A percentile compares a stretch with the other conserved stretches of the same genome.
These are phyloP conservation scores for Sardina pilchardus DNA, from an alignment of 2,113 vertebrate genomes.

Conservation along the genomic window DNA sequence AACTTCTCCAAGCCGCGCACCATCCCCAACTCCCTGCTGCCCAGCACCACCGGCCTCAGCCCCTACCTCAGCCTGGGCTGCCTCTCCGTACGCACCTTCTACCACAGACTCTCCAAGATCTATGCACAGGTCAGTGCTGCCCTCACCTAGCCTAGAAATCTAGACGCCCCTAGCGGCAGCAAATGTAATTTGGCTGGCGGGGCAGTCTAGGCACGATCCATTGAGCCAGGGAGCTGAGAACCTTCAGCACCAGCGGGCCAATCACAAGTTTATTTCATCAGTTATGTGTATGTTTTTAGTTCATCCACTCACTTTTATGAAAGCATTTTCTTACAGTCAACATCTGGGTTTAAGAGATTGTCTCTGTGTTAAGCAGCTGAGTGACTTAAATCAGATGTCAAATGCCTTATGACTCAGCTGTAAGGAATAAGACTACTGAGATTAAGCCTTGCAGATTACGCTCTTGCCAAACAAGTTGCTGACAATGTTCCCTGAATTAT, in stretches of 20 bases:
- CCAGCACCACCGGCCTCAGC: constrained; percentile 52
- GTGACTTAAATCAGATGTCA: not conserved
- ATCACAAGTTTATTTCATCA: not conserved
- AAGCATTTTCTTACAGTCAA: not conserved
- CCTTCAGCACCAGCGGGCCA: too few species aligned
- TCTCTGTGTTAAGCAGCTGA: not conserved
- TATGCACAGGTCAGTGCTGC: constrained; percentile 51
- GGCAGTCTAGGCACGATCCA: too few species aligned
- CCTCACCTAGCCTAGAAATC: too few species aligned
- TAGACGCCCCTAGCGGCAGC: too few species aligned
- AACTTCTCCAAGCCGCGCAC: constrained; percentile 48
- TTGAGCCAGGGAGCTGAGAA: too few species aligned
- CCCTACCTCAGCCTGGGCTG: constrained; percentile 53
- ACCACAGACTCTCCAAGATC: constrained; percentile 47
- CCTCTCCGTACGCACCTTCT: constrained; percentile 49
- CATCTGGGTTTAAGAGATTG: not conserved
- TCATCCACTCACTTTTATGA: too few species aligned
- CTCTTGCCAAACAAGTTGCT: not conserved
- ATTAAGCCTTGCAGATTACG: not conserved
- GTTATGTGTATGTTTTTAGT: not conserved
- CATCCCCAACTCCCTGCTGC: constrained; percentile 51
- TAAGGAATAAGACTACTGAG: not conserved
- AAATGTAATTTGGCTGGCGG: too few species aligned
- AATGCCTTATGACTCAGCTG: not conserved
- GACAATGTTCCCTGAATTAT: not conserved